Base-by-base conservation (phyloP, 2,888 invertebrate genomes). In the Mamestra brassicae region DNA sequence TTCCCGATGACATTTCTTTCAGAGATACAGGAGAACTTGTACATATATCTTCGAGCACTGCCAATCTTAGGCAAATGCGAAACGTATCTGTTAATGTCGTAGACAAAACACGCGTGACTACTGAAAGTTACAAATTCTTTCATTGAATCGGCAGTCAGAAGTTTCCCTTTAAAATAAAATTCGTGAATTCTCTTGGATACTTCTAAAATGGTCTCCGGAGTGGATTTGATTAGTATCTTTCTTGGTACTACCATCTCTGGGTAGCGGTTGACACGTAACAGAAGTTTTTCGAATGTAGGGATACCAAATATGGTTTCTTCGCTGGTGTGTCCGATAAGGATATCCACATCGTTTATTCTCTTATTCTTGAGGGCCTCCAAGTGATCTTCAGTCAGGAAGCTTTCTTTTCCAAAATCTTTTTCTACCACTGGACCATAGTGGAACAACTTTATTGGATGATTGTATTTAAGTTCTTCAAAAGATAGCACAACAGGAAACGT, bases 261-360 rank as follows among this genome's bases (percentile, higher is more conserved):
- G 52, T 90, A 90, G 74, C 78, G 86, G 7, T 0, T 71, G 45
- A 4, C 47, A 4, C 47, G 13, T 47, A 0, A 0, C 47, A 47
- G 4, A 13, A 4, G 8, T 45, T 7, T 7, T 68, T 87, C 86
- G 11, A 88, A 74, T 1, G 6, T 0, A 4, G 72, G 42, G 17
- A 90, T 38, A 1, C 63, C 85, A 3, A 92, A 1, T n/a, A 90
- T 52, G 0, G 97, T 97, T 94, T 98, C 98, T 71, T 47, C 13
- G 13, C 47, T 47, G 13, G 97, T 98, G 13, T 97, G 90, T 3
- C 98, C 98, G 38, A 97, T 95, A 89, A 98, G 97, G 91, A 98
- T 95, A 0, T 98, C 98, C 2, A 97, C 96, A 58, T 92, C 85
- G 66, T 92, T 91, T 4, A 97, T 89, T 15, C 92, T 93, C 45